phyloP scores from a whole-genome alignment of 1,140 invertebrate genomes.

The Varroa destructor region DNA sequence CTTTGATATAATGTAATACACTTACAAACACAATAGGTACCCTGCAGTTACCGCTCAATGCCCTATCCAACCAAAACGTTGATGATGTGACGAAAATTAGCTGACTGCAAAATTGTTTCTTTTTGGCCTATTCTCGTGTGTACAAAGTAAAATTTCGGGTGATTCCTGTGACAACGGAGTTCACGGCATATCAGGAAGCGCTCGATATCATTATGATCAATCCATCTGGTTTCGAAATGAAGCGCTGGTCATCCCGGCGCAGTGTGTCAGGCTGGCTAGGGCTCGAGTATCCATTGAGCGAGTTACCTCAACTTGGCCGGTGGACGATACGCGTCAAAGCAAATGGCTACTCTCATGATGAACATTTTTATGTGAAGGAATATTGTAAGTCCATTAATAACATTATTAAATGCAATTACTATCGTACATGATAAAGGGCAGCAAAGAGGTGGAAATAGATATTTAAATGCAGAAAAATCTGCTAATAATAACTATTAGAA shows the following conservation, averaged over 20 bases:
- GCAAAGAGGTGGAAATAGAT: too few relatives aligned
- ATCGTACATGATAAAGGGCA: too few relatives aligned
- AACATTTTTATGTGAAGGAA: constrained; percentile 22
- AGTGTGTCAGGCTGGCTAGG: background rate
- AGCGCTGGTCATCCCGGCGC: constrained; percentile 10
- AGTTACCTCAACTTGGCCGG: constrained; percentile 1
- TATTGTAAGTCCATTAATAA: constrained; percentile 3
- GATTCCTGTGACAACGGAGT: constrained; percentile 16
- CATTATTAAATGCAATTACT: too few relatives aligned
- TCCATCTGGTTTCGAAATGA: constrained; percentile 2
- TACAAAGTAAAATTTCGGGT: constrained; percentile 15
- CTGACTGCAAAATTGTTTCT: too few relatives aligned
- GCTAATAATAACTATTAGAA: too few relatives aligned
- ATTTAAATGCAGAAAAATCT: too few relatives aligned
- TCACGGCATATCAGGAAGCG: constrained; percentile 11
- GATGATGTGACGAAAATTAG: too few relatives aligned
- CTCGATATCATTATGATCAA: constrained; percentile 18
- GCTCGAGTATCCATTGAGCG: constrained; percentile 2
- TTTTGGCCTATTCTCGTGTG: too few relatives aligned
- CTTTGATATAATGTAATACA: too few relatives aligned
- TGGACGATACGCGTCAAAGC: constrained; percentile 27
- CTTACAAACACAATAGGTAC: too few relatives aligned
- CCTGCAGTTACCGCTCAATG: too few relatives aligned
- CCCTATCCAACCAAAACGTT: too few relatives aligned
- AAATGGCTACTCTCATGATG: constrained; percentile 15